Conservation (phyloP, 2,888 invertebrate species). For the Buathra laborator region DNA sequence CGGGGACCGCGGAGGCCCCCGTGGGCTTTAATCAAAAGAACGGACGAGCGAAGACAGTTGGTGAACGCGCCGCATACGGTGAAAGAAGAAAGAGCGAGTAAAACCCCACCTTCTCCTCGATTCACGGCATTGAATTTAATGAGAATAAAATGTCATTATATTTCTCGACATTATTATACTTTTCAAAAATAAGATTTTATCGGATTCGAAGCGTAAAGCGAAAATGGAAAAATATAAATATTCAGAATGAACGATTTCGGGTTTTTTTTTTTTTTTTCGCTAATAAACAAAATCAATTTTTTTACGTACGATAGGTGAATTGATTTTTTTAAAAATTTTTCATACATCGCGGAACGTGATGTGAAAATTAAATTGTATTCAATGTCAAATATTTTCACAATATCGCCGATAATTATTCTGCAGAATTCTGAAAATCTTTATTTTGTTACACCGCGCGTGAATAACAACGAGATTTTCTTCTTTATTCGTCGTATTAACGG, state of each 20-base stretch:
- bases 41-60: constrained; percentile 62
- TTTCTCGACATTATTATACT: constrained; percentile 9
- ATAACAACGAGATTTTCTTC: neutral
- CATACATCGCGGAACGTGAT: too few relatives aligned
- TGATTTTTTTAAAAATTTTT: too few relatives aligned
- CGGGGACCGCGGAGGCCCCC: constrained; percentile 50
- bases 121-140: constrained; percentile 53
- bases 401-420: too few relatives aligned
- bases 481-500: neutral
- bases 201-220: neutral
- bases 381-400: too few relatives aligned
- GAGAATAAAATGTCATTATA: constrained; percentile 57
- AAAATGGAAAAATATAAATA: neutral
- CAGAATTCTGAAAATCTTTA: too few relatives aligned
- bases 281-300: too few relatives aligned
- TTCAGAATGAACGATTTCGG: too few relatives aligned
- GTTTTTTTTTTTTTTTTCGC: too few relatives aligned
- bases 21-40: constrained; percentile 65
- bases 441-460: too few relatives aligned
- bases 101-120: neutral
- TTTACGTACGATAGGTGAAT: too few relatives aligned
- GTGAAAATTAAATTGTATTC: too few relatives aligned
- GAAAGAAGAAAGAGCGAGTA: constrained; percentile 24
- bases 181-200: constrained; percentile 1
- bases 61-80: constrained; percentile 33